Evolutionary conservation across 2,113 vertebrate genomes (phyloP).

Genomic region (Sialia sialis): DNA sequence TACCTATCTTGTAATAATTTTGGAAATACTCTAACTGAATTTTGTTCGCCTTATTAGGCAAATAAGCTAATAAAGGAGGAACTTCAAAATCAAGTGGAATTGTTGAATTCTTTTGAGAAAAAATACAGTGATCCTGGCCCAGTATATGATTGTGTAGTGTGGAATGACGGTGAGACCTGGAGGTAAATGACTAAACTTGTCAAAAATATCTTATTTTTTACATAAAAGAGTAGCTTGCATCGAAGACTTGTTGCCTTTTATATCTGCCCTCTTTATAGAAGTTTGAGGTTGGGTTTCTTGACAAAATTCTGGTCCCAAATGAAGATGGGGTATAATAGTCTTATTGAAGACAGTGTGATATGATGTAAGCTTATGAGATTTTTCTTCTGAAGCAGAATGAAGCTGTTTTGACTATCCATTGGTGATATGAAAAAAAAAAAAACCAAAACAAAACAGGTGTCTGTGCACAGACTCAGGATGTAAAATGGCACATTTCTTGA

Average conservation of each 20-base stretch:
- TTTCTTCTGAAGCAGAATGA: not conserved
- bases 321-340: not conserved
- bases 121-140: slow-evolving; percentile 97
- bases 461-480: not conserved
- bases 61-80: slow-evolving; percentile 95
- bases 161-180: slow-evolving; percentile 92
- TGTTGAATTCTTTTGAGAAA: slow-evolving; percentile 92
- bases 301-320: not conserved
- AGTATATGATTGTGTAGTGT: slow-evolving; percentile 93
- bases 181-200: slow-evolving; percentile 70
- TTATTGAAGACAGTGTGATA: not conserved
- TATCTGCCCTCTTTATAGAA: not conserved
- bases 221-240: not conserved
- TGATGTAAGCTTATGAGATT: not conserved
- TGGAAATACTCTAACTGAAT: not conserved
- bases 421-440: too few species aligned
- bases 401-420: not conserved
- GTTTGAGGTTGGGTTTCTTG: not conserved
- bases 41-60: slow-evolving; percentile 41
- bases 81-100: slow-evolving; percentile 89
- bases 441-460: fast-evolving
- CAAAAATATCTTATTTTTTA: not conserved
- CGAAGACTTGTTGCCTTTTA: not conserved
- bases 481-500: not conserved
- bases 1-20: not conserved